Conservation (phyloP, 2,888 invertebrate genomes). For the Eristalinus aeneus region DNA sequence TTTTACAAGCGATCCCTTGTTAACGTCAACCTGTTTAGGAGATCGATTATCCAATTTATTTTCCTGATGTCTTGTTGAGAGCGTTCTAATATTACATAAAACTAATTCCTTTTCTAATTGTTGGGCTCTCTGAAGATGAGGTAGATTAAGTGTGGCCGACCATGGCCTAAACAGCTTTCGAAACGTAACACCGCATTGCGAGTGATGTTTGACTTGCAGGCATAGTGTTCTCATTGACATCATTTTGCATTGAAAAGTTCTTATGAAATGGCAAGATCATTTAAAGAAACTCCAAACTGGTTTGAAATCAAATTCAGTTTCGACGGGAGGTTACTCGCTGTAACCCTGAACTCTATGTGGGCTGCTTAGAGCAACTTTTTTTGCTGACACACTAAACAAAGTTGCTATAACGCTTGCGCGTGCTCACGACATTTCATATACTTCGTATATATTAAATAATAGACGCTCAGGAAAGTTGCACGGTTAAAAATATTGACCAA, state of each 20-base stretch:
- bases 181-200: constrained; percentile 1
- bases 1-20: neutral
- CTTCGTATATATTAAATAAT: neutral
- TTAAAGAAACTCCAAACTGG: constrained; percentile 19
- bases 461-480: neutral
- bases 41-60: neutral
- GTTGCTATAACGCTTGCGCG: neutral
- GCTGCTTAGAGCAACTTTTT: neutral
- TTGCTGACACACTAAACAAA: constrained; percentile 30
- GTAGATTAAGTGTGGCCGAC: neutral
- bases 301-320: neutral
- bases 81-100: constrained; percentile 31
- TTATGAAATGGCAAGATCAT: constrained; percentile 61
- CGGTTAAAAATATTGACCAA: neutral
- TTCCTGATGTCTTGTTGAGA: constrained; percentile 7
- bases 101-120: constrained; percentile 26
- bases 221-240: constrained; percentile 40
- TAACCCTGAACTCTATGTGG: constrained; percentile 10
- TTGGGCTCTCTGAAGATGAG: constrained; percentile 17
- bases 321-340: neutral
- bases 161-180: constrained; percentile 19
- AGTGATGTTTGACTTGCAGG: constrained; percentile 19
- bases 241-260: constrained; percentile 60
- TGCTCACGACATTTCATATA: constrained; percentile 44
- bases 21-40: neutral